Conservation (phyloP, 2,113 vertebrate genomes). For the Rhadina sibilatrix region DNA sequence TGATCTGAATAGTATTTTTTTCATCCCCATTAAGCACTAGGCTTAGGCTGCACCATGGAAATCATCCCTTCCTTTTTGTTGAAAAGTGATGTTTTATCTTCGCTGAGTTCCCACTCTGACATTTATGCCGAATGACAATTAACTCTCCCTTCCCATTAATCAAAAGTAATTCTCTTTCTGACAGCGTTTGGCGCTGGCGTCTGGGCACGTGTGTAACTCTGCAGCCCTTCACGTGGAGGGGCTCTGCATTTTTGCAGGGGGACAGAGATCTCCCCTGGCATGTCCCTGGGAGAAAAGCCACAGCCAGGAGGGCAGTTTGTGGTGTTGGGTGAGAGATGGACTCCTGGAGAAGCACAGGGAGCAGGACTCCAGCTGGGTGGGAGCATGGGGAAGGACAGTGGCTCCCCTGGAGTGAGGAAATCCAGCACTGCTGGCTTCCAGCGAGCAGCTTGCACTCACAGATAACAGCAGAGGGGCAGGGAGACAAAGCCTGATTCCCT, state of each 20-base stretch:
- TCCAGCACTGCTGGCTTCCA: not conserved
- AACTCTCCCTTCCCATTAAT: conserved; percentile 44
- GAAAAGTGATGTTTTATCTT: conserved; percentile 11
- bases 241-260: not conserved
- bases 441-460: not conserved
- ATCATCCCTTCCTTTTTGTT: not conserved
- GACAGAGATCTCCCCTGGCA: not conserved
- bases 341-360: fast-evolving
- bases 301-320: not conserved
- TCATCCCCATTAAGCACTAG: not conserved
- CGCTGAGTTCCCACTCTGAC: conserved; percentile 27
- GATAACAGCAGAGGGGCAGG: not conserved
- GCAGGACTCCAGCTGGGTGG: not conserved
- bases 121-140: conserved; percentile 36
- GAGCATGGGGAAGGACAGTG: not conserved
- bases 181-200: not conserved
- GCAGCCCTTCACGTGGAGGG: not conserved
- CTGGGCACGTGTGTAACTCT: not conserved
- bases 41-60: not conserved
- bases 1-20: not conserved
- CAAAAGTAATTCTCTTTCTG: conserved; percentile 30
- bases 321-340: not conserved
- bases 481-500: not conserved
- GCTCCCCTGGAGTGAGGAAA: not conserved
- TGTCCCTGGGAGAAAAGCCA: fast-evolving